Percentiles rank a stretch among this genome's conserved stretches.
phyloP scores from a whole-genome alignment of 2,113 vertebrate species.

The Phaethon lepturus region DNA sequence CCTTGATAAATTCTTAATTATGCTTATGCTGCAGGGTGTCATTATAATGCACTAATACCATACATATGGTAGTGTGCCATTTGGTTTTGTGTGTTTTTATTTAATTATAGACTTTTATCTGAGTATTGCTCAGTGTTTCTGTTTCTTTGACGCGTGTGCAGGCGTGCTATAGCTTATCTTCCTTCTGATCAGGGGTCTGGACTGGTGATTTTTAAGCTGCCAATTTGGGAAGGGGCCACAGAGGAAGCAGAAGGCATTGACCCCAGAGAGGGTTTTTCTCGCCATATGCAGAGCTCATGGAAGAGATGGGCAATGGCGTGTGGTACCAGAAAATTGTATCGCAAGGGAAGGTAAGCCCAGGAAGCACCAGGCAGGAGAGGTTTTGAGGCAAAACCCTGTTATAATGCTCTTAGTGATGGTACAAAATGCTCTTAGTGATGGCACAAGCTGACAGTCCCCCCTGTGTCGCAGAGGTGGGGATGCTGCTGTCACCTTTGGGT shows the following conservation, averaged over 20 bases:
- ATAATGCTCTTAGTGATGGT: no score
- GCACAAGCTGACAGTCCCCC: background rate
- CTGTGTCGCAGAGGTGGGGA: rapidly evolving
- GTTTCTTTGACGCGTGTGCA: background rate
- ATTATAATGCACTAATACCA: background rate
- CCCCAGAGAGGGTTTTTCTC: background rate
- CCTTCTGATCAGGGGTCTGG: background rate
- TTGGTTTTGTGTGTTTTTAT: background rate
- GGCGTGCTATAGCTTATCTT: background rate
- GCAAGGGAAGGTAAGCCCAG: rapidly evolving
- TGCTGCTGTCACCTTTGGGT: background rate
- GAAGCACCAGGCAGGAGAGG: background rate
- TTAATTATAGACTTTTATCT: background rate
- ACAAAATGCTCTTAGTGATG: background rate
- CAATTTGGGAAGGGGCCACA: background rate
- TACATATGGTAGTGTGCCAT: rapidly evolving
- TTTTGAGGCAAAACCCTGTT: background rate
- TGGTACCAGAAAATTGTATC: background rate
- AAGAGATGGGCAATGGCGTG: rapidly evolving
- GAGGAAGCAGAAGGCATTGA: background rate
- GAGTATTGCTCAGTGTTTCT: background rate
- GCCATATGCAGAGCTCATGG: background rate
- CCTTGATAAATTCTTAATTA: constrained; percentile 31
- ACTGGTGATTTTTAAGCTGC: background rate
- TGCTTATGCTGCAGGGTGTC: constrained; percentile 9